phyloP scores from a whole-genome alignment of 2,888 invertebrate species.

The Steinernema scapterisci region DNA sequence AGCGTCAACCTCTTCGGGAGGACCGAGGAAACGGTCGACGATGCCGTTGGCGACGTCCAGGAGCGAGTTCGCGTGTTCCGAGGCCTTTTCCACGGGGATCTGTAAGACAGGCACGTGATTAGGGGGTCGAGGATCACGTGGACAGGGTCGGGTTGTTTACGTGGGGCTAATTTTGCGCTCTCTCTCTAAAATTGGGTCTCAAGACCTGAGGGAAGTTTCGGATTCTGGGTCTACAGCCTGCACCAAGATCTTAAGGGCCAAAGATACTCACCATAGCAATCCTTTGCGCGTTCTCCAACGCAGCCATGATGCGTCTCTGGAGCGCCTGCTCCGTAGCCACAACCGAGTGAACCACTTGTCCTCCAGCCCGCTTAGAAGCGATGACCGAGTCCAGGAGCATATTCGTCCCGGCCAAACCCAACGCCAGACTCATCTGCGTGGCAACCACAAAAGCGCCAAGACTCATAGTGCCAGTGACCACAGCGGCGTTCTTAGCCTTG shows the following conservation, averaged over 20 bases:
- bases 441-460: constrained; percentile 43
- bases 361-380: constrained; percentile 45
- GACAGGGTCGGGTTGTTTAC: neutral
- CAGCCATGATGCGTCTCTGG: constrained; percentile 39
- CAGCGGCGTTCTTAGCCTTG: constrained; percentile 37
- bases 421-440: constrained; percentile 43
- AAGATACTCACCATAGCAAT: constrained; percentile 46
- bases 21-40: constrained; percentile 40
- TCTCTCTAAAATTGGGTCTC: too few relatives aligned
- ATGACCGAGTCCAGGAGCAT: constrained; percentile 47
- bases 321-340: constrained; percentile 38
- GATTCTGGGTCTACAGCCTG: neutral
- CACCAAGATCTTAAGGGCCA: too few relatives aligned
- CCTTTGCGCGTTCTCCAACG: constrained; percentile 36
- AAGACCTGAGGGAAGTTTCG: neutral
- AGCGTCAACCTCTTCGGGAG: constrained; percentile 39
- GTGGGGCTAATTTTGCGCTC: too few relatives aligned
- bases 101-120: constrained; percentile 30
- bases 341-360: constrained; percentile 28
- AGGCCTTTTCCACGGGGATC: constrained; percentile 44
- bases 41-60: constrained; percentile 46
- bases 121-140: neutral
- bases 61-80: constrained; percentile 46
- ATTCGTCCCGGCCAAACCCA: constrained; percentile 37
- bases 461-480: constrained; percentile 36